Base-by-base conservation (phyloP, 2,888 invertebrate genomes). In the Stenodera caucasica region DNA sequence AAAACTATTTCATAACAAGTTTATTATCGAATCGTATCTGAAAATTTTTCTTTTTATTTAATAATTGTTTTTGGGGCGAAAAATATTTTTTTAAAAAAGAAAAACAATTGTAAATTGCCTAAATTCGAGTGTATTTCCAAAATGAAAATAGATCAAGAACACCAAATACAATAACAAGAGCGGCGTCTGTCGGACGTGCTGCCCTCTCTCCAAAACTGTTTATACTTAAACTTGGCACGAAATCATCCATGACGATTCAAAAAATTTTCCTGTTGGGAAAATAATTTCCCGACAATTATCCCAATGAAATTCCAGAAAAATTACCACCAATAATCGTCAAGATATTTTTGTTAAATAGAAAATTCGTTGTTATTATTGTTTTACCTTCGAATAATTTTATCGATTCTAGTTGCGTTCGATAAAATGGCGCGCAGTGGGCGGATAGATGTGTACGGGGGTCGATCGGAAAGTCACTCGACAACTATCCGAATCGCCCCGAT, bases 131-230 rank as follows among this genome's bases (percentile, higher is more conserved):
- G 18, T 15, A 21, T 45, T 45, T 12, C 45, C 11, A 21, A 21
- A 45, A 45, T 26, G 57, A 61, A 61, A 59, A 55, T 59, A 55
- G 61, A 30, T 50, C 54, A 50, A 15, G 49, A 57, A 49, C 52
- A 53, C 57, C 23, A 50, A 15, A 6, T 12, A 32, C 15, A 29
- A 51, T 30, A 51, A 15, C 14, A 26, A 26, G 5, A 8, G 50
- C 54, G 53, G 23, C 30, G 45, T 45, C 45, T 18, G 45, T 35
- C 57, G 53, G 53, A 29, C 14, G 70, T 71, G 68, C 61, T 68
- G 72, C 72, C 72, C 72, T 73, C 72, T 73, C 61, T 70, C 58
- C 54, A 52, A 50, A 65, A 63, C 65, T 69, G 33, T 32, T 45
- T 53, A 49, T 53, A 60, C 60, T 60, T n/a, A 29, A 50, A 49